Evolutionary conservation across 2,888 invertebrate genomes (phyloP), one percentile per base, ranked within the genome.

Genomic region (Catocala nupta): DNA sequence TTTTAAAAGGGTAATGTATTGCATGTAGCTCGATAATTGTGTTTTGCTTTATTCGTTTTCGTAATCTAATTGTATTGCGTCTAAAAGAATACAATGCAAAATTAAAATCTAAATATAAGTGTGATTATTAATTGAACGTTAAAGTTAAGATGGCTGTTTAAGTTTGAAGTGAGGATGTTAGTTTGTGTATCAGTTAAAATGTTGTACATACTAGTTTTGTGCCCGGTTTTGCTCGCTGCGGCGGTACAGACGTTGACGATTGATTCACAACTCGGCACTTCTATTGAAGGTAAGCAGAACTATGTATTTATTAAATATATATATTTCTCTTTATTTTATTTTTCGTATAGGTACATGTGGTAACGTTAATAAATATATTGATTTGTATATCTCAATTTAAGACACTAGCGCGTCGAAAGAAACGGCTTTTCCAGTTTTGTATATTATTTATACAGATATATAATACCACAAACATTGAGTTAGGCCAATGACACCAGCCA

Each of bases 261-360:
- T 13, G 93, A 94, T 68, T 89, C 93, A 0, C 89, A 91, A 61
- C 85, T 94, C 57, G 93, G 94, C 43, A 94, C 94, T 44, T 93
- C 94, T 1, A 77, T 92, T 59, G 94, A 94, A 89, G 94, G 94
- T 93, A 80, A 88, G 85, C 25, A 25, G 4, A 39, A 39, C 1
- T 5, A 36, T 7, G 36, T 36, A 2, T 9, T 39, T 39, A 39
- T 3, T 39, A 7, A 39, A 5, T 39, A 39, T 39, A 39, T 9
- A 39, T 39, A 8, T 39, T 39, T 7, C 7, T 36, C 7, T 36
- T 36, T 9, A 8, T 7, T 39, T 9, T 39, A 39, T 9, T 0
- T 7, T 39, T 39, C 36, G 25, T 25, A 2, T 16, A 16, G 16
- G 25, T 25, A 25, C 25, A 25, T 3, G 25, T 25, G 1, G 25